A percentile compares a stretch with the other conserved stretches of the same genome.
These are phyloP conservation scores for Tupaia chinensis DNA, from an alignment of 2,113 vertebrate species.

Conservation along the genomic window DNA sequence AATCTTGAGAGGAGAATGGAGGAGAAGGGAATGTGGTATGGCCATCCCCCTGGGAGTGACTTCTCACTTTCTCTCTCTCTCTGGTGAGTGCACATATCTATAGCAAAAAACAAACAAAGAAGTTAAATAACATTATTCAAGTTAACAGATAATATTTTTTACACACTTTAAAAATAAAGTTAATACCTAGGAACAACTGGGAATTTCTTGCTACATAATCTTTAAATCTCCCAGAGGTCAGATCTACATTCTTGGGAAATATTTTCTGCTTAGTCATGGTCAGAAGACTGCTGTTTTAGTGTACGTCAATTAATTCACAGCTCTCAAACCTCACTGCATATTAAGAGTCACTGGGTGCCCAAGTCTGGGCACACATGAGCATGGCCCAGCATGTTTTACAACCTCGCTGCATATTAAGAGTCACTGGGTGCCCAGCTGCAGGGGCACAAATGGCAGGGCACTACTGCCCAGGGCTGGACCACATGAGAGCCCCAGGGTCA, in stretches of 20 bases:
- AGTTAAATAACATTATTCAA: not conserved
- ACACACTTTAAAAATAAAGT: not conserved
- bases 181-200: not conserved
- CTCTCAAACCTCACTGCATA: not conserved
- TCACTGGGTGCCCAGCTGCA: too few relatives aligned
- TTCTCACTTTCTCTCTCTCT: too few relatives aligned
- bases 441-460: too few relatives aligned
- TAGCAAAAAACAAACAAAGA: not conserved
- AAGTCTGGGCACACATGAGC: too few relatives aligned
- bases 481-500: too few relatives aligned
- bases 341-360: not conserved
- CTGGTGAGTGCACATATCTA: too few relatives aligned
- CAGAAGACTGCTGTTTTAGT: not conserved
- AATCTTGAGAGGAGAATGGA: too few relatives aligned
- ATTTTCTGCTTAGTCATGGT: not conserved
- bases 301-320: not conserved
- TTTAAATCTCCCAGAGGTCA: not conserved
- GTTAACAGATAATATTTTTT: not conserved
- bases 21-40: too few relatives aligned
- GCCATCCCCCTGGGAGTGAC: too few relatives aligned
- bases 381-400: too few relatives aligned
- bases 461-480: too few relatives aligned
- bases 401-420: too few relatives aligned
- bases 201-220: not conserved
- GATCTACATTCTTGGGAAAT: not conserved